Percentiles rank a stretch among this genome's conserved stretches.
Conservation (phyloP, 2,113 vertebrate species). For the Athene noctua region DNA sequence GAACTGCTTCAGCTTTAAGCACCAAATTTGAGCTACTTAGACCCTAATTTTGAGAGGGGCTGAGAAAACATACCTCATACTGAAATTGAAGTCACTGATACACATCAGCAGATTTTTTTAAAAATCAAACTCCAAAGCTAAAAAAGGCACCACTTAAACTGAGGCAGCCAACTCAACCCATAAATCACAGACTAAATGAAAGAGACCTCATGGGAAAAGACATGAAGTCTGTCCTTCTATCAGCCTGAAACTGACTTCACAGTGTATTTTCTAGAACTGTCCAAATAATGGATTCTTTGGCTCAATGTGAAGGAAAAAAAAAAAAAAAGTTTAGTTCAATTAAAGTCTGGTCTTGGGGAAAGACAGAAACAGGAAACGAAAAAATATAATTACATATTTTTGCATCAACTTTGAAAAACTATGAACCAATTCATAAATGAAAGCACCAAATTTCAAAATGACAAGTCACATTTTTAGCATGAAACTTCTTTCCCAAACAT, state of each 20-base stretch:
- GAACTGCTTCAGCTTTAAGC: background rate
- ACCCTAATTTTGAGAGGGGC: background rate
- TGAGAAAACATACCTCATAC: background rate
- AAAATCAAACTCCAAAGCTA: constrained; percentile 19
- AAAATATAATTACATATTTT: background rate
- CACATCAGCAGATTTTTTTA: background rate
- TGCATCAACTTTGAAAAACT: background rate
- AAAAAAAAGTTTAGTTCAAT: background rate
- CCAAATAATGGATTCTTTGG: background rate
- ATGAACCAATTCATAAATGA: background rate
- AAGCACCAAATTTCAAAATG: background rate
- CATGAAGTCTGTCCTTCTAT: background rate
- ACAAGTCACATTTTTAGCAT: background rate
- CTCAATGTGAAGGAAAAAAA: background rate
- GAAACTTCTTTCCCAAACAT: background rate
- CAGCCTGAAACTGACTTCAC: background rate
- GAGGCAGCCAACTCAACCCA: background rate
- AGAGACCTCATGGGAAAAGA: background rate
- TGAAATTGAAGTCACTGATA: background rate
- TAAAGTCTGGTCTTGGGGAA: background rate
- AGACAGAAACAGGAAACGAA: background rate
- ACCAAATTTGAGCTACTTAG: background rate
- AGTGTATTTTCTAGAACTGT: background rate
- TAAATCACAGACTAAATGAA: background rate
- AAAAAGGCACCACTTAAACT: background rate